Base-by-base conservation (phyloP, 2,888 invertebrate species). In the Drosophila flavopinicola region DNA sequence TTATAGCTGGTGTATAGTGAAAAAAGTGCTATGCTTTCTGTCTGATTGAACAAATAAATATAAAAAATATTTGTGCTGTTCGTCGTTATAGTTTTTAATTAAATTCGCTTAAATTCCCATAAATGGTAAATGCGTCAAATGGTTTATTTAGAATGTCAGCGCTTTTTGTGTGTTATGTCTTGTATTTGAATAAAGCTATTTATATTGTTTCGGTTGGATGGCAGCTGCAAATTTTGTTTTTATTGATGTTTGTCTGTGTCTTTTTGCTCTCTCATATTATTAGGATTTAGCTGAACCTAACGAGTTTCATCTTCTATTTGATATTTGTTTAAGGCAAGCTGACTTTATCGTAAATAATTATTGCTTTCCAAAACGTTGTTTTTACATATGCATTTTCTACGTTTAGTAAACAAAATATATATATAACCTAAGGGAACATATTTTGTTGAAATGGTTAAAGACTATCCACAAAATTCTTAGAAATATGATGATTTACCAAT, bases 81-180 rank as follows among this genome's bases (percentile, higher is more conserved):
- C n/a, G 35, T 44, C 11, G 32, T 51, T 51, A 56, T 54, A 44
- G 35, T 23, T 48, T 63, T 63, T 63, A 65, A 65, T 64, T 56
- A 65, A 65, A 65, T 48, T 47, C 35, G 30, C 6, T n/a, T 33
- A 10, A 20, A 15, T 4, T 6, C 27, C n/a, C 25, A 35, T n/a
- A 37, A 35, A 27, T 53, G 23, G 15, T 10, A 29, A 30, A 27
- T 45, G 11, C 33, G 44, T 20, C 25, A 17, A 39, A 53, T 17
- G n/a, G 25, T 39, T 33, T 38, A 23, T 32, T 37, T 32, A 25
- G 6, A 39, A 24, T 11, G 13, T 3, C 23, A n/a, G 9, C 11
- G 6, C 6, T 9, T 20, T 32, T 15, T 27, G 7, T 27, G 7
- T 42, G 0, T 9, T 27, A 2, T 33, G 0, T 23, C 1, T 11